A percentile compares a stretch with the other conserved stretches of the same genome.
These are phyloP conservation scores for Anhinga anhinga DNA, from an alignment of 2,113 vertebrate genomes.

Conservation along the genomic window DNA sequence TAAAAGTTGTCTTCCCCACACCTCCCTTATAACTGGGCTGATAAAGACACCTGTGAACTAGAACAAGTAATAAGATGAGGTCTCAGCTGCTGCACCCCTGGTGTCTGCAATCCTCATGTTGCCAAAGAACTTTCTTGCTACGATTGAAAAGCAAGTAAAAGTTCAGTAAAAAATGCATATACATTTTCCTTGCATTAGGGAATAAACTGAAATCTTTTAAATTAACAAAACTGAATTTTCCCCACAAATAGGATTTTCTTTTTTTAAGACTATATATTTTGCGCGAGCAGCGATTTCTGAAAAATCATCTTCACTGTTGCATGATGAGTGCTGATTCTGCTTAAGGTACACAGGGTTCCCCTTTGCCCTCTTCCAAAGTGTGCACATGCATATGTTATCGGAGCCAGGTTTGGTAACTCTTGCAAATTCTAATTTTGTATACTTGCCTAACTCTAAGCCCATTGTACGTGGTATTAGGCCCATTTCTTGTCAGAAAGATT, in stretches of 20 bases:
- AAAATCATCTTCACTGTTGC: neutral
- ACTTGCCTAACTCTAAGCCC: constrained; percentile 65
- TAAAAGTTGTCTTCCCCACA: neutral
- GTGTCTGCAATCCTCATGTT: neutral
- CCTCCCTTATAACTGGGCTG: neutral
- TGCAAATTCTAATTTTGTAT: constrained; percentile 67
- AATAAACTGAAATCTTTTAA: neutral
- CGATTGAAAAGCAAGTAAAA: neutral
- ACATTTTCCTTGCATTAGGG: neutral
- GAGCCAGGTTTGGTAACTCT: constrained; percentile 53
- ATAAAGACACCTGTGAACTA: neutral
- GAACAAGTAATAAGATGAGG: neutral
- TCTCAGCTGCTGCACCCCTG: neutral
- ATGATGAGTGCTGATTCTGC: neutral
- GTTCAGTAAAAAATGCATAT: fast-evolving
- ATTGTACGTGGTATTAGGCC: constrained; percentile 50
- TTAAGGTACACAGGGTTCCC: constrained; percentile 23
- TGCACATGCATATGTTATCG: neutral
- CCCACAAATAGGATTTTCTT: neutral
- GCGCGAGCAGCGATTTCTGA: neutral
- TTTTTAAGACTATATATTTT: neutral
- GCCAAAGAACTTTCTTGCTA: neutral
- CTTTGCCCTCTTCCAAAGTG: constrained; percentile 27
- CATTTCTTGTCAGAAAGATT: constrained; percentile 59
- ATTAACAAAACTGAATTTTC: neutral